phyloP scores from a whole-genome alignment of 2,113 vertebrate species.

The Dissostichus mawsoni region DNA sequence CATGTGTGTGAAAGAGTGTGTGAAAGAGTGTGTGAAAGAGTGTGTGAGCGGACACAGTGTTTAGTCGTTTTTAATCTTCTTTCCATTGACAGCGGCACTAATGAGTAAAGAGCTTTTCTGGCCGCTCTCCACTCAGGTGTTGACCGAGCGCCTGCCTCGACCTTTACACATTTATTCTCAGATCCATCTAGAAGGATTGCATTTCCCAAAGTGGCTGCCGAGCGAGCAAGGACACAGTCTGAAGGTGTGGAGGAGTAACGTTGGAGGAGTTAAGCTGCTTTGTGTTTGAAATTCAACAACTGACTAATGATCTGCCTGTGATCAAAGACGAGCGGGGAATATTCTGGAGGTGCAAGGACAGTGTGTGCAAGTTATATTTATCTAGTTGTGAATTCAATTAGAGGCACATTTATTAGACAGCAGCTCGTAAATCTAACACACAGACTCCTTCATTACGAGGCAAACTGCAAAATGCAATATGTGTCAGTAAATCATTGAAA shows the following conservation, averaged over 20 bases:
- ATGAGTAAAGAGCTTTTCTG: slow-evolving; percentile 83
- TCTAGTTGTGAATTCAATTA: background rate
- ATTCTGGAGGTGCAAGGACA: background rate
- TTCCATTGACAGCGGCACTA: slow-evolving; percentile 76
- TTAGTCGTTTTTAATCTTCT: slow-evolving; percentile 77
- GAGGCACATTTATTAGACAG: slow-evolving; percentile 20
- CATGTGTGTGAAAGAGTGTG: slow-evolving; percentile 35
- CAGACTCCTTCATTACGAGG: slow-evolving; percentile 18
- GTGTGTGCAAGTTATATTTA: slow-evolving; percentile 7
- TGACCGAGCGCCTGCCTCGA: slow-evolving; percentile 57
- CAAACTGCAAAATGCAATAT: no score
- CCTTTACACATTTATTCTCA: slow-evolving; percentile 64
- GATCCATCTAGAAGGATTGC: slow-evolving; percentile 63
- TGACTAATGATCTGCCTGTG: slow-evolving; percentile 3
- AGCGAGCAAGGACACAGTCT: slow-evolving; percentile 56
- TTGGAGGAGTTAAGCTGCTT: no score
- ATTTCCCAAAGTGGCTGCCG: slow-evolving; percentile 58
- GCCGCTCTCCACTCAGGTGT: slow-evolving; percentile 75
- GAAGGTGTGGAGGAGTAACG: background rate
- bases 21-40: background rate
- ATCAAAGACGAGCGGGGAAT: background rate
- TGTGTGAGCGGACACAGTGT: slow-evolving; percentile 53
- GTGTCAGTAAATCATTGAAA: no score
- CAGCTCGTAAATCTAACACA: slow-evolving; percentile 14
- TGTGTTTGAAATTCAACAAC: slow-evolving; percentile 11